phyloP scores from a whole-genome alignment of 2,888 invertebrate species.

The Heliconius sara region DNA sequence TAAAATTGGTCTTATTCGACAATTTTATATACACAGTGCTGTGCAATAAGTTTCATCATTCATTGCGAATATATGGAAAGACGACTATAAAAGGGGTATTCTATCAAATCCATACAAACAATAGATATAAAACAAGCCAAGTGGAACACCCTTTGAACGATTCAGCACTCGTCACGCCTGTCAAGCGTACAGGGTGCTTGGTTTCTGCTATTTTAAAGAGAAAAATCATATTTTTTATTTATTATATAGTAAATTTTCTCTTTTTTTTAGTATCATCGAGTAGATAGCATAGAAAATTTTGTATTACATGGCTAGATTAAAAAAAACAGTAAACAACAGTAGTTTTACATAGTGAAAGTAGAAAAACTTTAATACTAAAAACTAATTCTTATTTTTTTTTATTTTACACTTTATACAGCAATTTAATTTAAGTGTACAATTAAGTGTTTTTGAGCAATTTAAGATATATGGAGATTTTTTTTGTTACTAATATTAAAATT shows the following conservation, averaged over 20 bases:
- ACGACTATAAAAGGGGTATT: conserved; percentile 60
- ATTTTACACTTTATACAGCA: too few species aligned
- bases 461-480: too few species aligned
- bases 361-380: too few species aligned
- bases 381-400: too few species aligned
- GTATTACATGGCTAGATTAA: background rate
- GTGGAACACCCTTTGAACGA: conserved; percentile 78
- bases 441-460: too few species aligned
- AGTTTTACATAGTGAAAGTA: too few species aligned
- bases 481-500: too few species aligned
- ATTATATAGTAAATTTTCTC: background rate
- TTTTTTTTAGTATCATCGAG: background rate
- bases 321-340: too few species aligned
- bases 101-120: conserved; percentile 77
- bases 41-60: conserved; percentile 18
- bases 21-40: conserved; percentile 21
- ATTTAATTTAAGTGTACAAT: too few species aligned
- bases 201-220: conserved; percentile 32
- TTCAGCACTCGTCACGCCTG: conserved; percentile 73
- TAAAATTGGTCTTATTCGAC: conserved; percentile 1
- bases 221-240: conserved; percentile 35
- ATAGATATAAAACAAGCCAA: conserved; percentile 80
- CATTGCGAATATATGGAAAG: conserved; percentile 27
- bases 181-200: conserved; percentile 66
- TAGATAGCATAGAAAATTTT: background rate